Evolutionary conservation across 2,113 vertebrate species (phyloP).

Genomic region (Corapipo altera): DNA sequence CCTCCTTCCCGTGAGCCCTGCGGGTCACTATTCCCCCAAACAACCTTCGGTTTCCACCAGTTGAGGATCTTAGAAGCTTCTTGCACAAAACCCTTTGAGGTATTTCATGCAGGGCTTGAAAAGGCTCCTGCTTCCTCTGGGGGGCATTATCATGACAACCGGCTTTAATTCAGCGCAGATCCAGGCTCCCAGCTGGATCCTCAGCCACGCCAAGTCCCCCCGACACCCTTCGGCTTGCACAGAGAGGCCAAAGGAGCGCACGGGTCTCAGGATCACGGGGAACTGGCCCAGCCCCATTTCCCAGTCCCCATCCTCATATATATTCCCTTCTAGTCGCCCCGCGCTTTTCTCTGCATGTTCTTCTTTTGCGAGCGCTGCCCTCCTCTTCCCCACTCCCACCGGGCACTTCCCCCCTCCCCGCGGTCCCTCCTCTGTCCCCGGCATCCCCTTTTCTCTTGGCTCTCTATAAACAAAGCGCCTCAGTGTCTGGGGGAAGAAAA

Average conservation of each 20-base stretch:
- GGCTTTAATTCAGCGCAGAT: background rate
- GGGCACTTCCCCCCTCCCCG: slow-evolving; percentile 7
- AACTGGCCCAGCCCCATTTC: slow-evolving; percentile 9
- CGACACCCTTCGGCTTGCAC: background rate
- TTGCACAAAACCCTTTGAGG: background rate
- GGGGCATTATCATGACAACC: slow-evolving; percentile 22
- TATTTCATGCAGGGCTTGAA: background rate
- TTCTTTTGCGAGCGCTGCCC: slow-evolving; percentile 11
- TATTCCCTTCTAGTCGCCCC: slow-evolving; percentile 22
- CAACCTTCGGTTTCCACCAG: background rate
- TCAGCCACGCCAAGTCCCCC: background rate
- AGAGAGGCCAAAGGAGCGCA: slow-evolving; percentile 6
- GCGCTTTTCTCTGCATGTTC: background rate
- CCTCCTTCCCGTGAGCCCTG: background rate
- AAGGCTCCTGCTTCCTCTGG: slow-evolving; percentile 30
- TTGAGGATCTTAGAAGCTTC: background rate
- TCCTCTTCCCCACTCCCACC: slow-evolving; percentile 48
- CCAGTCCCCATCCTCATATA: slow-evolving; percentile 41
- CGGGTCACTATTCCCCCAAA: background rate
- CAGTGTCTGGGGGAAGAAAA: slow-evolving; percentile 74
- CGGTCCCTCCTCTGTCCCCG: slow-evolving; percentile 27
- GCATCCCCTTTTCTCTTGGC: slow-evolving; percentile 35
- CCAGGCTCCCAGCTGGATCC: slow-evolving; percentile 19
- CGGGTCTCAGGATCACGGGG: slow-evolving; percentile 4
- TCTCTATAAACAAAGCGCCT: slow-evolving; percentile 72